Base-by-base conservation (phyloP, 2,113 vertebrate genomes). In the Sinosuthora webbiana region DNA sequence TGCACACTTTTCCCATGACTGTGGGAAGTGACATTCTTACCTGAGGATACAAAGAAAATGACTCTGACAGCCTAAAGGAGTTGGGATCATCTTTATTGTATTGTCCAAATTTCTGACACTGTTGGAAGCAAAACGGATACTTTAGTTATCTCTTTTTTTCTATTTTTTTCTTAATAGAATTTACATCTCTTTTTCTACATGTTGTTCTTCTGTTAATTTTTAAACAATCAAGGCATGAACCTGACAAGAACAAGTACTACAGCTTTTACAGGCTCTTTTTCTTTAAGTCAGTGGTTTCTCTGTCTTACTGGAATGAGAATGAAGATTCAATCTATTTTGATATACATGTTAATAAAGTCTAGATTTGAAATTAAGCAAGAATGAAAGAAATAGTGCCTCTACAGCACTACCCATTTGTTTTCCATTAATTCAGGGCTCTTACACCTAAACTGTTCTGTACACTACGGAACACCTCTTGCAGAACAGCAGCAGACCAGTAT, bases 81-180 rank as follows among this genome's bases (percentile, higher is more conserved):
- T 97, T 98, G 2, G 99, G 98, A 95, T 99, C 99, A 25, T 99
- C 99, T 97, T 99, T 99, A 94, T 98, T 99, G 97, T 99, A 99
- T 64, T 99, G 99, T 85, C 99, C 99, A 94, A 99, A 99, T 94
- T 99, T 99, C 98, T 99, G 99, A 98, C 99, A 99, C 99, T 99
- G 97, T 96, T 94, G 75, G 91, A 93, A 93, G 67, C 28, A 96
- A 89, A 95, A 94, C 1, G 8, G 33, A 63, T 57, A 60, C 28
- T 85, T 35, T 8, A 16, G 12, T 96, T 84, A 79, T 25, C 6
- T 64, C 19, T 42, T 41, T 21, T n/a, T 37, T 41, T 7, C 3
- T 41, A 2, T 25, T 14, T 33, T 21, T 19, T 33, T 18, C 15
- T 33, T 22, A 8, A 52, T 11, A 37, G 3, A 63, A 83, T 41